Base-by-base conservation (phyloP, 2,113 vertebrate genomes). In the Sander lucioperca region DNA sequence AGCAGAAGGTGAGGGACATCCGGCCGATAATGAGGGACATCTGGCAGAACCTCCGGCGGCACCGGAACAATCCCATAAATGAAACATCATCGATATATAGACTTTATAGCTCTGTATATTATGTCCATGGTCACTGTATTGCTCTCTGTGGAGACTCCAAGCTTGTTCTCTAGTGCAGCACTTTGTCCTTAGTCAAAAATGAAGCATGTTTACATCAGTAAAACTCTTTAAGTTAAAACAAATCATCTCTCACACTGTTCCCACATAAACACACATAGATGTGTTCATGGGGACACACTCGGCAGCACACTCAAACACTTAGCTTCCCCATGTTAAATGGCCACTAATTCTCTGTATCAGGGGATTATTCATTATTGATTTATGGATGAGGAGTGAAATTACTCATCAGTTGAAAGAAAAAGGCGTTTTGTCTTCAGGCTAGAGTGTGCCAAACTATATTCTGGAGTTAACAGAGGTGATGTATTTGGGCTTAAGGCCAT, bases 301-400 rank as follows among this genome's bases (percentile, higher is more conserved):
- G 0, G 59, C 62, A 0, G 59, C 83, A 77, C 77, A 83, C 87
- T 84, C 79, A 78, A 74, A 89, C 90, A 89, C 88, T 87, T 83
- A 74, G 75, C 80, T 87, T 88, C 82, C 78, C 84, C 74, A 53
- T 88, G 86, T 83, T 90, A 89, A 91, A 93, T 84, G 79, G 87
- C 66, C 90, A 85, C 88, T 91, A 93, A 91, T 92, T 94, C 91
- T 91, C 89, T 90, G 86, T 88, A 92, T 92, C 92, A 65, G 76
- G 83, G 95, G 94, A 94, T 90, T 77, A 89, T 94, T 94, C 93
- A 95, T 95, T 92, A 95, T 94, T 96, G 93, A 96, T 95, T 96
- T 83, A 92, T 93, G 93, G 95, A 89, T 83, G 86, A 91, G 81
- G 82, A 91, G 90, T 88, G 86, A 92, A 94, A 93, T 91, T 90